Percentiles rank a stretch among this genome's conserved stretches.
Evolutionary conservation across 2,113 vertebrate species (phyloP).

Genomic region (Meriones unguiculatus): DNA sequence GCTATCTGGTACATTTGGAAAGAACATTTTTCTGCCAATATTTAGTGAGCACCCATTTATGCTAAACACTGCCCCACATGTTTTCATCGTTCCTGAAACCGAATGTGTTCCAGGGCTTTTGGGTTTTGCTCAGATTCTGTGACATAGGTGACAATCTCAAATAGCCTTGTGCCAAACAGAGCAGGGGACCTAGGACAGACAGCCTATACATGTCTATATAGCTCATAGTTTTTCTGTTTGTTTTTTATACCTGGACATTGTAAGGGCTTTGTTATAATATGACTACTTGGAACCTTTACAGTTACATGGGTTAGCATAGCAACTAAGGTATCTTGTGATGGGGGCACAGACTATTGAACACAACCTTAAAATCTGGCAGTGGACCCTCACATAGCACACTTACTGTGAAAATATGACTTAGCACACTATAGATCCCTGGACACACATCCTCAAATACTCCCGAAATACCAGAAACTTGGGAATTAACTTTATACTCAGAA

Average conservation of each 20-base stretch:
- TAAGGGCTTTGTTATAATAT: background rate
- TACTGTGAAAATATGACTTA: conserved; percentile 3
- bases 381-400: background rate
- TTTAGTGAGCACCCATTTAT: background rate
- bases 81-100: conserved; percentile 14
- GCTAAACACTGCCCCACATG: background rate
- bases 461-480: conserved; percentile 17
- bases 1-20: conserved; percentile 26
- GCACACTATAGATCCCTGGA: background rate
- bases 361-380: background rate
- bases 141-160: background rate
- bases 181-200: too few relatives aligned
- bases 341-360: background rate
- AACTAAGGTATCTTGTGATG: too few relatives aligned
- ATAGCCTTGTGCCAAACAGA: background rate
- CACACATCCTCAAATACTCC: background rate
- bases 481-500: conserved; percentile 6
- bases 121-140: conserved; percentile 44
- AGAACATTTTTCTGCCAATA: background rate
- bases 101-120: background rate
- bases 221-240: background rate
- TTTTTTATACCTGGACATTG: background rate
- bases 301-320: too few relatives aligned
- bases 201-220: background rate
- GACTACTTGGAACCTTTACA: background rate